phyloP scores from a whole-genome alignment of 2,888 invertebrate species.

The Phorcus lineatus region DNA sequence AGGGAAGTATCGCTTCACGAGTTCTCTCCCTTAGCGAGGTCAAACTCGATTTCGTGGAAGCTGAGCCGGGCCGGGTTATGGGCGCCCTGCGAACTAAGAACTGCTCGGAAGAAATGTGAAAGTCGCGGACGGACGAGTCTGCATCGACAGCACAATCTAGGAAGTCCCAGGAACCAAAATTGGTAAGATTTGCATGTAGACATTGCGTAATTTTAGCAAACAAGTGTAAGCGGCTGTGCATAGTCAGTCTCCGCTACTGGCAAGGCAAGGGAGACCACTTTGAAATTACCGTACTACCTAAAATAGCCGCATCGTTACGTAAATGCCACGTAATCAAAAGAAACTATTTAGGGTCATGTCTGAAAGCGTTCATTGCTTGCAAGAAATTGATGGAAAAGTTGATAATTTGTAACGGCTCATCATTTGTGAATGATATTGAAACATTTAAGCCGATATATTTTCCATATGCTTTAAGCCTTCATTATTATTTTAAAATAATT shows the following conservation, averaged over 20 bases:
- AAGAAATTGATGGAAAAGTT: no score
- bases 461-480: no score
- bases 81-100: background rate
- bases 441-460: no score
- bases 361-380: no score
- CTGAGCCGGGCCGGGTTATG: background rate
- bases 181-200: slow-evolving; percentile 8
- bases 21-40: background rate
- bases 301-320: background rate
- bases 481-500: no score
- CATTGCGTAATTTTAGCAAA: slow-evolving; percentile 13
- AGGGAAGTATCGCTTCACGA: slow-evolving; percentile 12
- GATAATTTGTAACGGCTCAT: no score
- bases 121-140: background rate
- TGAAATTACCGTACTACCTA: background rate
- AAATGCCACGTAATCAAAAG: no score
- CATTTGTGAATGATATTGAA: no score
- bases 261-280: slow-evolving; percentile 13
- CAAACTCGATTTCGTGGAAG: slow-evolving; percentile 8
- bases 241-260: background rate
- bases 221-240: slow-evolving; percentile 7
- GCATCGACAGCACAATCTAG: background rate
- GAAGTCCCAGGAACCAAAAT: slow-evolving; percentile 6
- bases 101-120: background rate
- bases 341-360: no score